Percentiles rank a stretch among this genome's conserved stretches.
Conservation (phyloP, 2,113 vertebrate species). For the Trematomus loennbergii region DNA sequence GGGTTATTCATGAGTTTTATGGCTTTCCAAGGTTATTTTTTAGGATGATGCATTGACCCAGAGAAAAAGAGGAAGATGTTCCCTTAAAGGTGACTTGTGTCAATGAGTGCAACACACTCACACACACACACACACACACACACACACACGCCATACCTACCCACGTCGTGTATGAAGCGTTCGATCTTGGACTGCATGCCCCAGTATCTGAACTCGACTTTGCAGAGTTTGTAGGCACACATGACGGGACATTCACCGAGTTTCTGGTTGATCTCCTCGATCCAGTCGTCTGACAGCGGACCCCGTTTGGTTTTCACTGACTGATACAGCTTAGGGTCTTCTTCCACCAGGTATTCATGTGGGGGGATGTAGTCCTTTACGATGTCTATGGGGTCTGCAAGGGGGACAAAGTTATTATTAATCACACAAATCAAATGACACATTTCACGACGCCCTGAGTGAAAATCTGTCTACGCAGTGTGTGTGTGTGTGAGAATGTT, state of each 20-base stretch:
- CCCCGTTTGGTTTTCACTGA: slow-evolving; percentile 93
- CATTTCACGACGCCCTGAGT: not conserved
- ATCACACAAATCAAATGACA: not conserved
- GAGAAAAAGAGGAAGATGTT: not conserved
- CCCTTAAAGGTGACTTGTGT: not conserved
- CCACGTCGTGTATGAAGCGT: slow-evolving; percentile 97
- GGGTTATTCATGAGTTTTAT: not conserved
- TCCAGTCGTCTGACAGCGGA: slow-evolving; percentile 94
- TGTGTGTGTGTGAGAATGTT: not conserved
- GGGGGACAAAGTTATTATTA: not conserved
- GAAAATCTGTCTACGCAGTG: slow-evolving; percentile 16
- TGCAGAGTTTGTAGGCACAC: slow-evolving; percentile 99
- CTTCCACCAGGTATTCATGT: slow-evolving; percentile 94
- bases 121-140: not conserved
- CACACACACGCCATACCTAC: slow-evolving; percentile 79
- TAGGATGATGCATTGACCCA: not conserved
- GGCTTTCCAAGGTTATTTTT: not conserved
- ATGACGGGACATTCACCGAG: slow-evolving; percentile 88
- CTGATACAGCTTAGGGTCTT: slow-evolving; percentile 94
- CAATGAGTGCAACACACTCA: not conserved
- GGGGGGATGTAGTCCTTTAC: slow-evolving; percentile 95
- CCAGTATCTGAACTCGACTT: slow-evolving; percentile 99
- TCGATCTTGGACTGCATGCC: slow-evolving; percentile 99
- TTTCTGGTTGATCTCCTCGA: slow-evolving; percentile 89
- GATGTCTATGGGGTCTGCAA: slow-evolving; percentile 94